Conservation (phyloP, 2,113 vertebrate species). For the Noturus placidus region DNA sequence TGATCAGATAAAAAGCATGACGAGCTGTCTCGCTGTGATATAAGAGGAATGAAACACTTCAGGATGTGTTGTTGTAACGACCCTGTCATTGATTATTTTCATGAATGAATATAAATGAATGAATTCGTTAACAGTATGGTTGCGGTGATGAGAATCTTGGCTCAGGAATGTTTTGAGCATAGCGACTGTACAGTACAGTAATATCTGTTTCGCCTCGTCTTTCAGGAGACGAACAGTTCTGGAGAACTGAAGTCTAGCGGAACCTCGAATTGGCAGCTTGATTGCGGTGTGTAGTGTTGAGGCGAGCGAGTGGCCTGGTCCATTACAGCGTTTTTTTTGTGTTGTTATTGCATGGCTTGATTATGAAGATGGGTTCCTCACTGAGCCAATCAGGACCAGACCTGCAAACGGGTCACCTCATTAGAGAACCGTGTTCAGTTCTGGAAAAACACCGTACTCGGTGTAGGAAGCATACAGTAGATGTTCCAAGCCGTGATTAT, state of each 20-base stretch:
- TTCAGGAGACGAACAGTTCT: constrained; percentile 28
- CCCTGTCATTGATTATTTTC: not conserved
- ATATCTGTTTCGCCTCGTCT: not conserved
- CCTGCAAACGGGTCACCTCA: constrained; percentile 38
- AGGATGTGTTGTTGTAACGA: not conserved
- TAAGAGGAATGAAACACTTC: not conserved
- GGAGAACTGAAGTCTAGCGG: constrained; percentile 16
- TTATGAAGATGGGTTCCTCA: constrained; percentile 48
- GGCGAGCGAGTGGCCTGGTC: not conserved
- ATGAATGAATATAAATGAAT: not conserved
- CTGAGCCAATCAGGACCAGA: constrained; percentile 47
- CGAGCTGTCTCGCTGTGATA: not conserved
- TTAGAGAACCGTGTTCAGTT: constrained; percentile 3
- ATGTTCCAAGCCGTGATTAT: not conserved
- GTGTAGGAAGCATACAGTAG: not conserved
- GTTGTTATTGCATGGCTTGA: constrained; percentile 35
- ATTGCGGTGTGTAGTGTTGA: constrained; percentile 31
- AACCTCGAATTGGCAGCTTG: constrained; percentile 39
- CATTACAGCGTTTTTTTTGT: constrained; percentile 10
- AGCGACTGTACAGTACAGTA: no score
- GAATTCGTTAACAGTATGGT: not conserved
- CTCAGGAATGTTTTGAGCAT: not conserved
- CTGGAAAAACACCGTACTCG: no score
- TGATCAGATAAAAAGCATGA: not conserved
- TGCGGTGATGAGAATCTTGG: not conserved